phyloP scores from a whole-genome alignment of 35 echinoderm and acorn worm genomes.

The Apostichopus japonicus region DNA sequence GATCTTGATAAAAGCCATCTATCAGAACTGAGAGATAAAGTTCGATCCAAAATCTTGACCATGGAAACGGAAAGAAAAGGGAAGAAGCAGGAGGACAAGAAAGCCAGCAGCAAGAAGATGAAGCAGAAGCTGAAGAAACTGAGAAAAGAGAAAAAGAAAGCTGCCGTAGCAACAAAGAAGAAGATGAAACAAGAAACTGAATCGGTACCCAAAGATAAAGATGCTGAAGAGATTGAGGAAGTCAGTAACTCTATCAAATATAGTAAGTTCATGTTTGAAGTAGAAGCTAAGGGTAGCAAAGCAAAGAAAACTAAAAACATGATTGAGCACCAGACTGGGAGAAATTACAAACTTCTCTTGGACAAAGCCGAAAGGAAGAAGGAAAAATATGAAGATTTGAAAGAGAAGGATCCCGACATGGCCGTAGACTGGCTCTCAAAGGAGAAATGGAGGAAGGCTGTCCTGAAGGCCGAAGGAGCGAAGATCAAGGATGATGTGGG shows the following conservation, averaged over 20 bases:
- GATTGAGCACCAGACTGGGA: slow-evolving; percentile 75
- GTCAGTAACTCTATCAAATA: slow-evolving; percentile 22
- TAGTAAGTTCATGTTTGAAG: slow-evolving; percentile 90
- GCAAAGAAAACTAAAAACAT: slow-evolving; percentile 76
- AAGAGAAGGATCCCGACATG: slow-evolving; percentile 79
- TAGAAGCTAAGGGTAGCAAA: slow-evolving; percentile 3
- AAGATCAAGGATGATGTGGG: slow-evolving; percentile 88
- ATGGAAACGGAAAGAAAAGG: slow-evolving; percentile 55
- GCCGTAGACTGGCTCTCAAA: slow-evolving; percentile 70
- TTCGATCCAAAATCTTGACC: slow-evolving; percentile 63
- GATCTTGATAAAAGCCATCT: neutral
- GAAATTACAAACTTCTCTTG: slow-evolving; percentile 72
- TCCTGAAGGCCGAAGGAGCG: slow-evolving; percentile 71
- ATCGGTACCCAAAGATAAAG: neutral
- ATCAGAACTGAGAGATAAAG: slow-evolving; percentile 78
- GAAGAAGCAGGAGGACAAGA: slow-evolving; percentile 58
- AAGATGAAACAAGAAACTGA: slow-evolving; percentile 38
- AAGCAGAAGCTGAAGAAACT: slow-evolving; percentile 66
- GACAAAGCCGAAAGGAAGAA: slow-evolving; percentile 82
- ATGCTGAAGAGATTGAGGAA: slow-evolving; percentile 9
- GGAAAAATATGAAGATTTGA: slow-evolving; percentile 79
- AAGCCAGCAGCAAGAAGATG: slow-evolving; percentile 56
- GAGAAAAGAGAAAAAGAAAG: slow-evolving; percentile 53
- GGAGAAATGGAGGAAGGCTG: slow-evolving; percentile 81
- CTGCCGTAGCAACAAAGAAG: slow-evolving; percentile 46